Percentiles rank a stretch among this genome's conserved stretches.
phyloP scores from a whole-genome alignment of 2,888 invertebrate genomes.

The Eupithecia dodoneata region DNA sequence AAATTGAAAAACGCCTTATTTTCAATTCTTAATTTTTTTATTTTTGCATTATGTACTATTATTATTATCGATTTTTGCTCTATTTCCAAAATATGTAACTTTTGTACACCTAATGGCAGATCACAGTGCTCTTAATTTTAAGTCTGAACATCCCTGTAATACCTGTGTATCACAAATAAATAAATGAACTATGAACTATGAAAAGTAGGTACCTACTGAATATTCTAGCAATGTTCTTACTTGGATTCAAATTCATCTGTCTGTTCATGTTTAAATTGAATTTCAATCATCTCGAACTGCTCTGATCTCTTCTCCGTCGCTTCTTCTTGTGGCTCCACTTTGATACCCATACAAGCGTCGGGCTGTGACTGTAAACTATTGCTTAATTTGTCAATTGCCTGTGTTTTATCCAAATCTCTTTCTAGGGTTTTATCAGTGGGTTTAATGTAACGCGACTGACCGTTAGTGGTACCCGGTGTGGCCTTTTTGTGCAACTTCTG shows the following conservation, averaged over 20 bases:
- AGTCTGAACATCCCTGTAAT: too few relatives aligned
- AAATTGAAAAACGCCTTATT: too few relatives aligned
- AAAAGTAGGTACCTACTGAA: too few relatives aligned
- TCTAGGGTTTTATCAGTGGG: constrained; percentile 87
- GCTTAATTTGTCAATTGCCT: constrained; percentile 86
- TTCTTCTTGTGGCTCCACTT: constrained; percentile 67
- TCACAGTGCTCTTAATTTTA: too few relatives aligned
- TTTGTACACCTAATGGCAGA: too few relatives aligned
- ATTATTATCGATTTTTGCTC: too few relatives aligned
- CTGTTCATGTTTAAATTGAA: constrained; percentile 62
- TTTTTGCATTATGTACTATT: too few relatives aligned
- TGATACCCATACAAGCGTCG: constrained; percentile 78
- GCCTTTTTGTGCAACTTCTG: constrained; percentile 87
- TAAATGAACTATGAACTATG: too few relatives aligned
- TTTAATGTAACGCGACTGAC: constrained; percentile 84
- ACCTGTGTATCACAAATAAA: too few relatives aligned
- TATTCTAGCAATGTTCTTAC: constrained; percentile 23
- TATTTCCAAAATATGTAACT: too few relatives aligned
- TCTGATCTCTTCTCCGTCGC: constrained; percentile 47
- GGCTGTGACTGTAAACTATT: constrained; percentile 84
- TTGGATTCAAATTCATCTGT: constrained; percentile 54
- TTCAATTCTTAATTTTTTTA: too few relatives aligned
- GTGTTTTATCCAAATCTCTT: too few relatives aligned
- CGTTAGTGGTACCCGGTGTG: constrained; percentile 61
- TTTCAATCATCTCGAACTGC: constrained; percentile 50